Conservation (phyloP, 2,797 vertebrate species). For the Poeciliopsis paucimaculata region DNA sequence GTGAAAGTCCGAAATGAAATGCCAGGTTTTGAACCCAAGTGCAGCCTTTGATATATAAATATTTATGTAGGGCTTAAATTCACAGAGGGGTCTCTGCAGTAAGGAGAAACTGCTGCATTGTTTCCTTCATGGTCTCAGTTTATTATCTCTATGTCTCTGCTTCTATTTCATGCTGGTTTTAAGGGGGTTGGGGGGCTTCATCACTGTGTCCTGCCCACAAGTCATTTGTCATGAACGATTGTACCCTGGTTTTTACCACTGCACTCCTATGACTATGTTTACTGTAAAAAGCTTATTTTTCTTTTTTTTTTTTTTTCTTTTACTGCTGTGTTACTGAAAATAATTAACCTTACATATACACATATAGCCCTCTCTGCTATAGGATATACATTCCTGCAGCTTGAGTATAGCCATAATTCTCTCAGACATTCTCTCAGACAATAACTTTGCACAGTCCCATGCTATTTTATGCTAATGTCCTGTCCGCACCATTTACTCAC, state of each 20-base stretch:
- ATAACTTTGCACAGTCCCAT: not conserved
- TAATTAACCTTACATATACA: slow-evolving; percentile 1
- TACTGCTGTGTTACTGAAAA: not conserved
- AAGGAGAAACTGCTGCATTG: slow-evolving; percentile 44
- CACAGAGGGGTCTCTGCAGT: slow-evolving; percentile 57
- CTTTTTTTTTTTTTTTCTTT: slow-evolving; percentile 2
- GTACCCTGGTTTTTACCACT: slow-evolving; percentile 26
- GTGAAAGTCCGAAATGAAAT: slow-evolving; percentile 18
- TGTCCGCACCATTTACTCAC: not conserved
- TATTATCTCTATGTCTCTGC: slow-evolving; percentile 36
- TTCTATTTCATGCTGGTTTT: slow-evolving; percentile 11
- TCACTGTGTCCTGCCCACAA: slow-evolving; percentile 45
- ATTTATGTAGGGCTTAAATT: slow-evolving; percentile 56
- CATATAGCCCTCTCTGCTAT: not conserved
- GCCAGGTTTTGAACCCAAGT: slow-evolving; percentile 24
- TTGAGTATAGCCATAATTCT: not conserved
- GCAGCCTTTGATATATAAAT: slow-evolving; percentile 31
- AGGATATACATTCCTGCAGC: not conserved
- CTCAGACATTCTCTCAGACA: not conserved
- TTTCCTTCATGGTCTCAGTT: slow-evolving; percentile 52
- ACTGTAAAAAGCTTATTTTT: slow-evolving; percentile 2
- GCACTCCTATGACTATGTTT: slow-evolving; percentile 14
- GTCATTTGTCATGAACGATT: slow-evolving; percentile 68
- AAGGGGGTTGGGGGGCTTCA: not conserved
- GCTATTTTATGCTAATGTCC: not conserved